Percentiles rank a stretch among this genome's conserved stretches.
phyloP scores from a whole-genome alignment of 2,888 invertebrate genomes.

The Sympetrum striolatum region DNA sequence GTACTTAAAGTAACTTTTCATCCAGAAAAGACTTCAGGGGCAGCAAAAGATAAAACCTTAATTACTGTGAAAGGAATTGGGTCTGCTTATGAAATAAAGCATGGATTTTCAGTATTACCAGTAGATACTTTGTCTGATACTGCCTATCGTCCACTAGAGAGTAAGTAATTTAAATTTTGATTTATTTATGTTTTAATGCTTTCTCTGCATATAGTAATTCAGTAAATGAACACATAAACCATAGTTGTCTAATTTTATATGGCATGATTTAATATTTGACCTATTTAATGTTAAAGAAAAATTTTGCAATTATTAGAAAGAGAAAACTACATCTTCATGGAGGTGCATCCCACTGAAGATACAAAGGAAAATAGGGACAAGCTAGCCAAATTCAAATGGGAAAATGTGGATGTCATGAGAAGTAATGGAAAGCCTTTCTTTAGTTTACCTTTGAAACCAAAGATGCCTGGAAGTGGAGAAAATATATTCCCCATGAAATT shows the following conservation, averaged over 20 bases:
- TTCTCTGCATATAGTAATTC: neutral
- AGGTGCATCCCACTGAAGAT: neutral
- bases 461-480: neutral
- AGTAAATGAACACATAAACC: no score
- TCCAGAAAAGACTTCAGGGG: neutral
- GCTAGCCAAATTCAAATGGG: neutral
- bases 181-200: neutral
- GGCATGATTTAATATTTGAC: no score
- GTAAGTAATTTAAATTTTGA: neutral
- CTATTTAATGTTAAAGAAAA: no score
- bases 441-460: neutral
- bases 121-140: neutral
- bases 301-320: neutral
- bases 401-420: neutral
- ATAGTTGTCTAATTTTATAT: no score
- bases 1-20: neutral
- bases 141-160: neutral
- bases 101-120: neutral
- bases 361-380: neutral
- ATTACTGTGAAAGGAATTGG: neutral
- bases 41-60: neutral
- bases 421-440: neutral
- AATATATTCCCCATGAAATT: neutral
- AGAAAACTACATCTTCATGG: neutral
- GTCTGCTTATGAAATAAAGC: neutral